A percentile compares a stretch with the other conserved stretches of the same genome.
phyloP scores from a whole-genome alignment of 2,797 vertebrate genomes.

The Sebastes nivosus region DNA sequence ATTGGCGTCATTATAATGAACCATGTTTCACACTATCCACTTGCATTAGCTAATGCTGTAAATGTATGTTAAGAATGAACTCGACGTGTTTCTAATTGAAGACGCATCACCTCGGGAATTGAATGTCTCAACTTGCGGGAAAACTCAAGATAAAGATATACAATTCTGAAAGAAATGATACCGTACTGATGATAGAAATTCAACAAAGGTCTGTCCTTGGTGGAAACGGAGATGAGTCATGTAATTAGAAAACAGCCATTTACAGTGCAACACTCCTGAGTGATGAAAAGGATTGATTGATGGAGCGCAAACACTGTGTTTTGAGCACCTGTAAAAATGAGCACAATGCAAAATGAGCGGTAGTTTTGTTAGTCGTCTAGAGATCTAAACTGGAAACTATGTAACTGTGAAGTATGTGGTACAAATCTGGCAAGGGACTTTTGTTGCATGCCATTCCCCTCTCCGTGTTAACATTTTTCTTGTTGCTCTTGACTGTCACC shows the following conservation, averaged over 20 bases:
- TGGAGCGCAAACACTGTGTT: not conserved
- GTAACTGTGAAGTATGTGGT: not conserved
- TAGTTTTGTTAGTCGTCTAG: not conserved
- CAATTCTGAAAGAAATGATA: not conserved
- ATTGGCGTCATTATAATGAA: conserved; percentile 21
- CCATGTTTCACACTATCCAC: not conserved
- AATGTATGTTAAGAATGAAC: not conserved
- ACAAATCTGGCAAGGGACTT: not conserved
- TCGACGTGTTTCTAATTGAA: not conserved
- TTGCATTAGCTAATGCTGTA: not conserved
- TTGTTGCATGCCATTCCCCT: not conserved
- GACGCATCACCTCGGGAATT: not conserved
- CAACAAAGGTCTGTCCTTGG: not conserved
- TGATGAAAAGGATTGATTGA: not conserved
- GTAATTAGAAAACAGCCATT: not conserved
- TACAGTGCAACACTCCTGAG: not conserved
- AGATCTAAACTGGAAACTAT: not conserved
- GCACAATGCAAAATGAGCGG: not conserved
- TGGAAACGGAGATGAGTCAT: not conserved
- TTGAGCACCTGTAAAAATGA: not conserved
- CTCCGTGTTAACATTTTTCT: not conserved
- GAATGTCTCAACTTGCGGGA: not conserved
- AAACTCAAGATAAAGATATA: not conserved
- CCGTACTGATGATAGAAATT: not conserved
- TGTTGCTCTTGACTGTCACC: not conserved